Base-by-base conservation (phyloP, 2,888 invertebrate genomes). In the Parnassius smintheus region DNA sequence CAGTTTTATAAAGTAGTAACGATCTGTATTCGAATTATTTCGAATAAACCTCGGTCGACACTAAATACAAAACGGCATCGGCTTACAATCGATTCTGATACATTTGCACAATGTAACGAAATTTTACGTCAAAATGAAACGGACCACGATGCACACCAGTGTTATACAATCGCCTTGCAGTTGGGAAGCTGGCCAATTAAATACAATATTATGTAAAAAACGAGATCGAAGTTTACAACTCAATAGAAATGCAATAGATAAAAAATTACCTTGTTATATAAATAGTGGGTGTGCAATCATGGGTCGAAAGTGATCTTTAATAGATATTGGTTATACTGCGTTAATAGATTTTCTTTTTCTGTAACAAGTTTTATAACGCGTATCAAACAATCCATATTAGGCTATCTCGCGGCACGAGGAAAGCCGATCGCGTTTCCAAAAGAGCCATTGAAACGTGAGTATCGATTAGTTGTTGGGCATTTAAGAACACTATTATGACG, bases 311-410 rank as follows among this genome's bases (percentile, higher is more conserved):
- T 35, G 13, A 61, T 50, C 25, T 55, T 46, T 46, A 46, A 46
- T n/a, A 46, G n/a, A 11, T 44, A 44, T 44, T 44, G 44, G 11
- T 11, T 44, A 44, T 11, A 44, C 8, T 44, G 44, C 9, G 44
- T 44, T 61, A 46, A 56, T 56, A 45, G 61, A 51, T 58, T 51
- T 42, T 51, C 51, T 50, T 58, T 58, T 51, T 44, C 51, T n/a
- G 25, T 11, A 50, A 50, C 51, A 25, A 44, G 58, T 58, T 44
- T 22, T 13, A 11, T 12, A 48, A 41, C 49, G n/a, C 51, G 44
- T 44, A 11, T 18, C 22, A 9, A 12, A 42, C 18, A 42, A 9
- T 9, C 44, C 58, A 12, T 58, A 58, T n/a, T 18, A 44, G 58
- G 58, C 51, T 58, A 58, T 58, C 58, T 51, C 4, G 13, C 11